phyloP scores from a whole-genome alignment of 2,113 vertebrate genomes.

The Apteryx mantelli region DNA sequence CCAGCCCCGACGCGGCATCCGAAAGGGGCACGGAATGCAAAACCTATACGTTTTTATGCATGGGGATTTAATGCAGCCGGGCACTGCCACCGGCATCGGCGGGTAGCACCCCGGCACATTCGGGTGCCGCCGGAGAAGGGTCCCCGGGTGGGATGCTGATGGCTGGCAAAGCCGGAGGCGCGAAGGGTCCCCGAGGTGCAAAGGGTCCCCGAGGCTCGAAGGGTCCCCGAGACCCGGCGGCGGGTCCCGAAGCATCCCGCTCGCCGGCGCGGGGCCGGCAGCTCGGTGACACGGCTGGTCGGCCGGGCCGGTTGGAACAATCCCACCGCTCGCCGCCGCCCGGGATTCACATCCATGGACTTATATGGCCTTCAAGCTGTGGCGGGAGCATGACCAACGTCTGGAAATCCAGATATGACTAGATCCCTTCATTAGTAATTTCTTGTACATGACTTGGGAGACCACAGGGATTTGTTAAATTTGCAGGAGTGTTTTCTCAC shows the following conservation, averaged over 20 bases:
- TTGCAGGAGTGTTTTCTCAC: slow-evolving; percentile 73
- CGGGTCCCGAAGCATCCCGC: no score
- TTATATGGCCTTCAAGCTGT: slow-evolving; percentile 63
- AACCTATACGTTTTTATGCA: no score
- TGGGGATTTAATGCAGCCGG: no score
- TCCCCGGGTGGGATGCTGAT: background rate
- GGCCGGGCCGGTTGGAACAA: slow-evolving; percentile 28
- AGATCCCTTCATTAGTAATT: slow-evolving; percentile 72
- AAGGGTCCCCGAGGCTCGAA: background rate
- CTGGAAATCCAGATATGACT: slow-evolving; percentile 74
- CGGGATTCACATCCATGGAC: slow-evolving; percentile 64
- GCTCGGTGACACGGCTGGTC: slow-evolving; percentile 63
- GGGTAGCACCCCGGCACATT: background rate
- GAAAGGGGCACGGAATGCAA: background rate
- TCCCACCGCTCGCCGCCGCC: background rate
- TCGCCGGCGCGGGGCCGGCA: background rate
- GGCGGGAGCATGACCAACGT: slow-evolving; percentile 62
- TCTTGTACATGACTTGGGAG: slow-evolving; percentile 72
- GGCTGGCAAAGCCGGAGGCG: background rate
- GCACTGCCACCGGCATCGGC: no score
- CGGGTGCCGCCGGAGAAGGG: background rate
- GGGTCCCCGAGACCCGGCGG: no score
- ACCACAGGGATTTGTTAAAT: slow-evolving; percentile 70
- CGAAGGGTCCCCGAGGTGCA: no score
- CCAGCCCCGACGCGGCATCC: no score